These are phyloP conservation scores for Drosophila affinis DNA, from an alignment of 2,888 invertebrate species.

Conservation along the genomic window DNA sequence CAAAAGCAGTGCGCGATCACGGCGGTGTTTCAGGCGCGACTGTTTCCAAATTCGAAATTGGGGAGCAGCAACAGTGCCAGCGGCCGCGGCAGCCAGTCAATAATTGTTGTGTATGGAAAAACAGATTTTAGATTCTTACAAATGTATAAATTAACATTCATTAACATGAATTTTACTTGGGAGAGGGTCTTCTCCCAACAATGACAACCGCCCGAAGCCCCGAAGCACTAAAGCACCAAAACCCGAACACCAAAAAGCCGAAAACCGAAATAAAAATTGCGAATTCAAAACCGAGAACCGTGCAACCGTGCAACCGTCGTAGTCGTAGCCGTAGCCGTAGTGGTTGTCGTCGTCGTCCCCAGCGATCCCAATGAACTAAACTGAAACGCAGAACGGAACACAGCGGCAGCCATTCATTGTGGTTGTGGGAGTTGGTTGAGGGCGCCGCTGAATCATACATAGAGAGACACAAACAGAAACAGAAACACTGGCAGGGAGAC, in stretches of 20 bases:
- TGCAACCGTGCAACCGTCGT: slow-evolving; percentile 16
- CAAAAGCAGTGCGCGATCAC: slow-evolving; percentile 5
- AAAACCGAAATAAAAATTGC: slow-evolving; percentile 14
- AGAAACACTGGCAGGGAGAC: slow-evolving; percentile 8
- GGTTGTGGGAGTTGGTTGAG: slow-evolving; percentile 68
- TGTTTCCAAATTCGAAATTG: slow-evolving; percentile 39
- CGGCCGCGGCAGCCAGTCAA: slow-evolving; percentile 38
- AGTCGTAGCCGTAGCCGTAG: too few species aligned
- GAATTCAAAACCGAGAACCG: slow-evolving; percentile 39
- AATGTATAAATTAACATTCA: slow-evolving; percentile 79
- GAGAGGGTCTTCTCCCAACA: slow-evolving; percentile 46
- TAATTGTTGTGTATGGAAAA: slow-evolving; percentile 55
- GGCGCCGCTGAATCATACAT: slow-evolving; percentile 67
- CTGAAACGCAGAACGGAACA: slow-evolving; percentile 39
- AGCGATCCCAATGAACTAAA: slow-evolving; percentile 25
- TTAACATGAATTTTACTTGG: slow-evolving; percentile 71
- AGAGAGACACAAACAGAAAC: slow-evolving; percentile 37
- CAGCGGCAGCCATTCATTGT: slow-evolving; percentile 56
- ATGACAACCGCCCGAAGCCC: slow-evolving; percentile 31
- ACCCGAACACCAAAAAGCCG: slow-evolving; percentile 30
- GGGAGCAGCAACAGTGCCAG: slow-evolving; percentile 6
- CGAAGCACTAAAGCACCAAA: slow-evolving; percentile 21
- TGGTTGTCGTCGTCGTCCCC: slow-evolving; percentile 25
- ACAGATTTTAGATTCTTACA: slow-evolving; percentile 66
- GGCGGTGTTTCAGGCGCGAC: slow-evolving; percentile 41